phyloP scores from a whole-genome alignment of 2,113 vertebrate species.

The Chaenocephalus aceratus region DNA sequence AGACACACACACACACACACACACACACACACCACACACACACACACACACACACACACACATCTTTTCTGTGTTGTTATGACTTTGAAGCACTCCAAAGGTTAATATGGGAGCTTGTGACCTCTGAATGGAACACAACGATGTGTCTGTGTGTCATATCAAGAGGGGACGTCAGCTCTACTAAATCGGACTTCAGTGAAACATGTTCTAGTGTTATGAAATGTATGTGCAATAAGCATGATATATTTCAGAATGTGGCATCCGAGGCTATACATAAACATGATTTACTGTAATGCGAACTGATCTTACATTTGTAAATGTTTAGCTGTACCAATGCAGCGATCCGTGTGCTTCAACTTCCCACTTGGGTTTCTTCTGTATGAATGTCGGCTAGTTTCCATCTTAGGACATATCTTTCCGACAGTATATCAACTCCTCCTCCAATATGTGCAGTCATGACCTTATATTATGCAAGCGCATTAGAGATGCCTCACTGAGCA shows the following conservation, averaged over 20 bases:
- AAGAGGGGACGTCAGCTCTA: too few species aligned
- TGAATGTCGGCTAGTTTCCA: neutral
- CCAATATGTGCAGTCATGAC: neutral
- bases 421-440: neutral
- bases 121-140: neutral
- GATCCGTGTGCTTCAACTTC: neutral
- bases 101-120: constrained; percentile 31
- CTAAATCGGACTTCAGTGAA: neutral
- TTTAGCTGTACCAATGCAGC: neutral
- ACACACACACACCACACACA: neutral
- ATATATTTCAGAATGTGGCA: constrained; percentile 4
- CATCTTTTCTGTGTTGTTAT: constrained; percentile 17
- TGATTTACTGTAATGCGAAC: neutral
- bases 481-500: constrained; percentile 26
- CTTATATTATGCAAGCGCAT: constrained; percentile 36
- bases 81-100: constrained; percentile 54
- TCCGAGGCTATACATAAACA: neutral
- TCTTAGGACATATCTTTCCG: neutral
- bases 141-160: constrained; percentile 13
- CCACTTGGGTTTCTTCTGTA: neutral
- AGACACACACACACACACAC: too few species aligned
- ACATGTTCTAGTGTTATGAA: neutral
- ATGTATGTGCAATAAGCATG: neutral
- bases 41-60: neutral
- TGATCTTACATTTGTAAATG: neutral